Evolutionary conservation across 2,113 vertebrate genomes (phyloP).

Genomic region (Psammodynastes pulverulentus): DNA sequence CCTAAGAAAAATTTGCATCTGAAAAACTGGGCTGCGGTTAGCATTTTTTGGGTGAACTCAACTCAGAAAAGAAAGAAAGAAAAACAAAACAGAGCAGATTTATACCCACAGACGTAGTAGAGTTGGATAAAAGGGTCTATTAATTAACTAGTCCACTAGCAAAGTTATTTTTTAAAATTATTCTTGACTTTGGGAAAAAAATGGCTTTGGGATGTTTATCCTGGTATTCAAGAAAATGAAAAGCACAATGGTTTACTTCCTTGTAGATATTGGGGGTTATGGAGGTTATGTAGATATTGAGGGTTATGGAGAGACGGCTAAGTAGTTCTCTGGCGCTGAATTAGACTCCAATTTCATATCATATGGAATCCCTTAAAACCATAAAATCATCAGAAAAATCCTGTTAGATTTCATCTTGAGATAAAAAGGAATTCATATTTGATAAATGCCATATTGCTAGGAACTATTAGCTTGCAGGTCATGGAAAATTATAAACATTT

Average conservation of each 20-base stretch:
- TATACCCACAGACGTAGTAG: neutral
- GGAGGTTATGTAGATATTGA: too few relatives aligned
- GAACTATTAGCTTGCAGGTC: neutral
- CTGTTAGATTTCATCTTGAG: neutral
- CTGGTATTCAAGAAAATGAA: neutral
- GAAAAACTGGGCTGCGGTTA: slow-evolving; percentile 13
- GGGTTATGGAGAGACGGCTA: neutral
- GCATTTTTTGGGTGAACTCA: slow-evolving; percentile 1
- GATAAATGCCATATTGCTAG: neutral
- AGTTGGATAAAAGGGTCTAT: neutral
- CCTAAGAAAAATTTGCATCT: slow-evolving; percentile 24
- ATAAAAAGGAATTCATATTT: slow-evolving; percentile 8
- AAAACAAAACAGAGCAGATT: neutral
- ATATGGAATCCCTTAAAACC: slow-evolving; percentile 26
- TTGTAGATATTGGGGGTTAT: neutral
- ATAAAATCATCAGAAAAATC: slow-evolving; percentile 6
- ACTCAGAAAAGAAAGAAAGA: neutral
- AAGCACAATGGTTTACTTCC: neutral
- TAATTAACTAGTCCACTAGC: neutral
- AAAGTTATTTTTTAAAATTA: neutral
- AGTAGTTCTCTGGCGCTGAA: neutral
- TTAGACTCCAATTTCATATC: slow-evolving; percentile 10
- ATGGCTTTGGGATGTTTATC: neutral
- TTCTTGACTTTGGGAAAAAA: neutral
- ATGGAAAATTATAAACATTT: neutral